Evolutionary conservation across 64 coral and sea anemone genomes (phyloP), one percentile per base, ranked within the genome.

Genomic region (Astreopora myriophthalma): DNA sequence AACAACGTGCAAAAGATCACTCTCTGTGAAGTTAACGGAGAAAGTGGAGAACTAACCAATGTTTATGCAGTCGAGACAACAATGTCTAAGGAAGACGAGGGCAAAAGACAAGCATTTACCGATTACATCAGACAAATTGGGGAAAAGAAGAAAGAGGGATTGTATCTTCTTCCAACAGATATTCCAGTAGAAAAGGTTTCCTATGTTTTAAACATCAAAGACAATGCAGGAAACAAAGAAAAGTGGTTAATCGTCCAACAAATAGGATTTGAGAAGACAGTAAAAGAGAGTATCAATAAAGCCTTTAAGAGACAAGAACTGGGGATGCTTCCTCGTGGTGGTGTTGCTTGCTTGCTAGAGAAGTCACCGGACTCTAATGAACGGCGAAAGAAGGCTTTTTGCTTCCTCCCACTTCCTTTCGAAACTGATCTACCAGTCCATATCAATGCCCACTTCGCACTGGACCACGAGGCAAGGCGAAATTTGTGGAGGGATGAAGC

Each of bases 361-460:
- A 82, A 26, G 27, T 63, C 26, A 20, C 22, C 48, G 30, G 1
- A 39, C 6, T 2, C 42, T 19, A 0, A 8, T 0, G 17, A 55
- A 6, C 26, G 32, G 42, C 27, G 29, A 3, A 91, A 81, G 75
- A 96, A 93, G 76, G 86, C 86, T 29, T 96, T 85, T 17, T 96
- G 95, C 29, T 93, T 96, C 28, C 83, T 96, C 24, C 95, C 95
- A 14, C 87, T 96, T 5, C 95, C 95, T 68, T 75, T 89, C 24
- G 87, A 71, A 46, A 96, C 95, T 0, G 74, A 74, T 33, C 73
- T 96, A 34, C 95, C 91, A 7, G 95, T 96, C 25, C 95, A 96
- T 52, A 86, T 96, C 30, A 96, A 96, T 70, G 95, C 90, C 6
- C 91, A 96, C 75, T 96, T 96, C 60, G 94, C 86, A 8, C 35